Evolutionary conservation across 2,888 invertebrate species (phyloP).

Genomic region (Ichneumoninae sp.): DNA sequence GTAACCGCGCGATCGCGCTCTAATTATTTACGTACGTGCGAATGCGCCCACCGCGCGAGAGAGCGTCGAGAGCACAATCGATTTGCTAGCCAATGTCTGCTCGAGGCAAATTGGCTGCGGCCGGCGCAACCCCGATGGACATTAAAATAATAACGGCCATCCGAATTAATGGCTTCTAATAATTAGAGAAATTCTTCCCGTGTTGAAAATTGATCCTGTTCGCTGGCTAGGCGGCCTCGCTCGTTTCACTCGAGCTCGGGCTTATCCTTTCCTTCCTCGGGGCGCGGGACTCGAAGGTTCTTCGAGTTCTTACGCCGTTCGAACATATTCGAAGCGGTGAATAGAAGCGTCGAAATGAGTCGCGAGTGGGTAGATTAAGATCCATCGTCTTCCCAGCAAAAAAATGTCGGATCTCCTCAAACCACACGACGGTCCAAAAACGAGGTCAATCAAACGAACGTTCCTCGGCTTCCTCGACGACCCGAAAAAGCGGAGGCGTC

Average conservation of each 20-base stretch:
- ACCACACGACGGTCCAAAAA: not conserved
- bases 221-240: constrained; percentile 24
- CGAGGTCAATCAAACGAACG: constrained; percentile 10
- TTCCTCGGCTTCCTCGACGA: constrained; percentile 20
- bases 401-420: not conserved
- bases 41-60: constrained; percentile 72
- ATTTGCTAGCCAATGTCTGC: constrained; percentile 74
- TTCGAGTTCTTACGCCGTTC: not conserved
- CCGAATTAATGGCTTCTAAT: constrained; percentile 81
- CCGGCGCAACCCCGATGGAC: constrained; percentile 72
- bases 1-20: constrained; percentile 76
- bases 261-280: constrained; percentile 2
- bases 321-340: not conserved
- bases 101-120: constrained; percentile 79
- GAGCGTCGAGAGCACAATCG: constrained; percentile 75
- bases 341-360: not conserved
- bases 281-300: not conserved
- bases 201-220: constrained; percentile 72
- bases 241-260: constrained; percentile 15
- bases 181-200: constrained; percentile 82
- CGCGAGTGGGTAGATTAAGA: not conserved
- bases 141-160: constrained; percentile 83
- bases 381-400: not conserved
- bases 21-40: constrained; percentile 81
- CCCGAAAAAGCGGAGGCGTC: constrained; percentile 32